phyloP scores from a whole-genome alignment of 2,888 invertebrate genomes.

The Caenorhabditis sulstoni region DNA sequence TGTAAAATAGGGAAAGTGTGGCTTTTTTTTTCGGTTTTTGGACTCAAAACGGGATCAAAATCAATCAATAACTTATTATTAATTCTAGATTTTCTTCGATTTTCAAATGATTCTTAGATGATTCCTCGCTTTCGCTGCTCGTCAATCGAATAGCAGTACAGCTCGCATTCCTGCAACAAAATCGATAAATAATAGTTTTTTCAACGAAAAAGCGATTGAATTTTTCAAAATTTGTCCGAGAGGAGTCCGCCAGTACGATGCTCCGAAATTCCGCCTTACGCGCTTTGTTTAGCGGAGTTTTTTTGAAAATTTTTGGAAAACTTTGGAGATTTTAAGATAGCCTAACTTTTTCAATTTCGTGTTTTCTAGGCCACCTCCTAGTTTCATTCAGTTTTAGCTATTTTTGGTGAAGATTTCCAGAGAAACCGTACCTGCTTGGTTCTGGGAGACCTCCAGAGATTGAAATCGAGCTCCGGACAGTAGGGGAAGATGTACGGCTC shows the following conservation, averaged over 20 bases:
- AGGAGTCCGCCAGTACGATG: neutral
- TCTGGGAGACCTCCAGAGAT: conserved; percentile 80
- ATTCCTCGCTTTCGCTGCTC: conserved; percentile 79
- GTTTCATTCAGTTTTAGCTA: no score
- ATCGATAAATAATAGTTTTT: no score
- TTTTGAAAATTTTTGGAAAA: no score
- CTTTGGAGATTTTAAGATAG: no score
- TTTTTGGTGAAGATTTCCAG: neutral
- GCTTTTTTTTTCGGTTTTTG: no score
- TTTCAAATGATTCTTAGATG: conserved; percentile 59
- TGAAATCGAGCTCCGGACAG: conserved; percentile 80
- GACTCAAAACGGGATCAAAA: neutral
- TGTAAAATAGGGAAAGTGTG: no score
- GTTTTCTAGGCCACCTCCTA: neutral
- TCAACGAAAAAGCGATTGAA: no score
- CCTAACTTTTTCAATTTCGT: neutral
- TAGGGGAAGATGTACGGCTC: conserved; percentile 80
- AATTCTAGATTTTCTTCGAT: conserved; percentile 24
- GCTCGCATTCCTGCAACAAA: conserved; percentile 76
- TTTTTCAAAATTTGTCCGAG: no score
- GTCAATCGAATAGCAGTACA: conserved; percentile 79
- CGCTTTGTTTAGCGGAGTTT: no score
- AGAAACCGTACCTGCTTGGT: conserved; percentile 80
- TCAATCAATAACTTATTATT: conserved; percentile 22
- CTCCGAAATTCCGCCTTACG: no score